These are phyloP conservation scores for Agriotes lineatus DNA, from an alignment of 2,888 invertebrate genomes.

Conservation along the genomic window DNA sequence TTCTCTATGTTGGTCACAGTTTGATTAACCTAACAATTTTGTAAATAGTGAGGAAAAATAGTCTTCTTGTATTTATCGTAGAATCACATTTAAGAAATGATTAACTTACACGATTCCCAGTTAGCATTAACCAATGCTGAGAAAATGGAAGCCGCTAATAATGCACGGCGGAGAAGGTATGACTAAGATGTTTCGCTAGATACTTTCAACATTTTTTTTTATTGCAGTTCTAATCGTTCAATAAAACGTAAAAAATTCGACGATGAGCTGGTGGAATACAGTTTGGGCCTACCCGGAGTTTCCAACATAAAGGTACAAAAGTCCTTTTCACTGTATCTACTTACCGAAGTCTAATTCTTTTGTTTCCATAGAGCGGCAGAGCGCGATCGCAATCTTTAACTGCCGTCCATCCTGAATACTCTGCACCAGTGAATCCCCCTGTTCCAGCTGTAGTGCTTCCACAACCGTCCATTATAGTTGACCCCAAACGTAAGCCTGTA, in stretches of 20 bases:
- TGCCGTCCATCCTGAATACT: constrained; percentile 59
- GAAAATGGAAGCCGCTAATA: constrained; percentile 51
- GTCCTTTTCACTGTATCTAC: too few relatives aligned
- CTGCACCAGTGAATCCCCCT: constrained; percentile 57
- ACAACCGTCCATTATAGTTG: constrained; percentile 55
- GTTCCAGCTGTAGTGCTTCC: constrained; percentile 58
- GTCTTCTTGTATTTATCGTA: too few relatives aligned
- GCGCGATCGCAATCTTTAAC: constrained; percentile 63
- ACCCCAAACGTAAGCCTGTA: constrained; percentile 66
- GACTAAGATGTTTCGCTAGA: background rate
- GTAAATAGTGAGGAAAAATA: too few relatives aligned
- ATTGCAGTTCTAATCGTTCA: constrained; percentile 89
- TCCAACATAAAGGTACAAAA: constrained; percentile 61
- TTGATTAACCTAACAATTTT: too few relatives aligned
- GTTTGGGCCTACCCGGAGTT: constrained; percentile 75
- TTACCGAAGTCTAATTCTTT: background rate
- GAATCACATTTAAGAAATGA: too few relatives aligned
- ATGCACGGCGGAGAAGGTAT: constrained; percentile 62
- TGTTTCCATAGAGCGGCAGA: constrained; percentile 61
- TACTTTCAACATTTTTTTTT: constrained; percentile 32
- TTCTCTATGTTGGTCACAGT: too few relatives aligned
- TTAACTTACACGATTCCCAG: constrained; percentile 55
- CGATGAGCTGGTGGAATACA: constrained; percentile 96
- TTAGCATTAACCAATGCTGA: constrained; percentile 51
- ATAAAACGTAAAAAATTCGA: constrained; percentile 97